A percentile compares a stretch with the other conserved stretches of the same genome.
Conservation (phyloP, 2,797 vertebrate species). For the Labroides dimidiatus region DNA sequence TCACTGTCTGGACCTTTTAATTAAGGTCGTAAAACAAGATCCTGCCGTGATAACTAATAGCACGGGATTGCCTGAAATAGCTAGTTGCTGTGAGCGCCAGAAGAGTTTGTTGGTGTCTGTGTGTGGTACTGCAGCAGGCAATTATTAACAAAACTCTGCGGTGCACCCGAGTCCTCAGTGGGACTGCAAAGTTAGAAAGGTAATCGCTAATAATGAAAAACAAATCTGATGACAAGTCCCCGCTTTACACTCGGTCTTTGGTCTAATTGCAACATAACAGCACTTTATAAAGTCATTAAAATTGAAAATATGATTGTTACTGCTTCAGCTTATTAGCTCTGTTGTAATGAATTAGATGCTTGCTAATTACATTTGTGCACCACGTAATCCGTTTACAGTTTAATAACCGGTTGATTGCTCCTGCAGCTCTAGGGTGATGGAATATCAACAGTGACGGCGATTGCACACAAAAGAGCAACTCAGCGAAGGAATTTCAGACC, state of each 20-base stretch:
- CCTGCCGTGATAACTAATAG: conserved; percentile 66
- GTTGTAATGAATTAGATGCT: conserved; percentile 38
- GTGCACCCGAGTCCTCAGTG: conserved; percentile 18
- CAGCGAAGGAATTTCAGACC: conserved; percentile 17
- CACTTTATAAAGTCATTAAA: conserved; percentile 24
- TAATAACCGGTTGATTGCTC: conserved; percentile 46
- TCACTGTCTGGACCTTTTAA: conserved; percentile 73
- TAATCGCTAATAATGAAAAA: conserved; percentile 32
- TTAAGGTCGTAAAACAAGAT: conserved; percentile 72
- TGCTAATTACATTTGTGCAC: conserved; percentile 36
- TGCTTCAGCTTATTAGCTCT: conserved; percentile 40
- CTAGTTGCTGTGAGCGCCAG: conserved; percentile 27
- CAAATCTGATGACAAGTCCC: conserved; percentile 18
- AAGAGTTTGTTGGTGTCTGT: conserved; percentile 30
- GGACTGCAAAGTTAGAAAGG: conserved; percentile 34
- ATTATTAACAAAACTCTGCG: conserved; percentile 42
- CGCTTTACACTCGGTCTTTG: conserved; percentile 24
- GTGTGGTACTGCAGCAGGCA: conserved; percentile 27
- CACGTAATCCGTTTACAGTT: conserved; percentile 41
- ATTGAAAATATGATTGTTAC: conserved; percentile 43
- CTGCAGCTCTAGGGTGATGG: conserved; percentile 16
- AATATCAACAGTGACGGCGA: conserved; percentile 17
- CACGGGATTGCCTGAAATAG: conserved; percentile 27
- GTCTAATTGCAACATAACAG: conserved; percentile 27
- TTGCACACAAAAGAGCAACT: conserved; percentile 10